Base-by-base conservation (phyloP, 2,888 invertebrate species). In the Acronicta psi region DNA sequence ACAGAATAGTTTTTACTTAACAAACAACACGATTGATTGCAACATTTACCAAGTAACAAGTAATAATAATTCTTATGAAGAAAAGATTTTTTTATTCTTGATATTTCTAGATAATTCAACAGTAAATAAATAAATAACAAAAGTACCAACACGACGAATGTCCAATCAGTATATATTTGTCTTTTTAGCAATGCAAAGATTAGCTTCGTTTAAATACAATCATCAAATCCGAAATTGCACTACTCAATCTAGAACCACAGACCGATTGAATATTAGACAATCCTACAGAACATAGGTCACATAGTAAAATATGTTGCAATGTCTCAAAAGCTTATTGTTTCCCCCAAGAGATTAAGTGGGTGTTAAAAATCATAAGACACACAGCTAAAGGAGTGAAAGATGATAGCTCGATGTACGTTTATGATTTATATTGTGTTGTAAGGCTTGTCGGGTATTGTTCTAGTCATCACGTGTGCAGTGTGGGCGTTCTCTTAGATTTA, bases 291-390 rank as follows among this genome's bases (percentile, higher is more conserved):
- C 58, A 54, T 61, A 60, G 69, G 53, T 55, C 55, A 60, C 73
- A 69, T 71, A 75, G 69, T 65, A 73, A 61, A 75, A 73, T 72
- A 79, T 84, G 81, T 84, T 82, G 83, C 83, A 84, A 85, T 82
- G 79, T 79, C 76, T 69, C 56, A 56, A 80, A 81, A 75, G 73
- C 83, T 85, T 86, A 89, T 90, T 91, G 91, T 92, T 89, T 86
- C 79, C 77, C 79, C 80, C 42, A 58, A 75, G 81, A 87, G 84
- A 90, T 89, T 86, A 89, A 91, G 93, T 93, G 92, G 93, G 92
- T 92, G 93, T 93, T 92, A 92, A 93, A 92, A 93, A 93, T 90
- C 84, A 88, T 89, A 90, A 90, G 87, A 88, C 87, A 83, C 74
- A 87, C 77, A 79, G 81, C 84, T 80, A 83, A 86, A 88, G 88